These are phyloP conservation scores for Drosophila willistoni DNA, from an alignment of 1,140 invertebrate species.

Conservation along the genomic window DNA sequence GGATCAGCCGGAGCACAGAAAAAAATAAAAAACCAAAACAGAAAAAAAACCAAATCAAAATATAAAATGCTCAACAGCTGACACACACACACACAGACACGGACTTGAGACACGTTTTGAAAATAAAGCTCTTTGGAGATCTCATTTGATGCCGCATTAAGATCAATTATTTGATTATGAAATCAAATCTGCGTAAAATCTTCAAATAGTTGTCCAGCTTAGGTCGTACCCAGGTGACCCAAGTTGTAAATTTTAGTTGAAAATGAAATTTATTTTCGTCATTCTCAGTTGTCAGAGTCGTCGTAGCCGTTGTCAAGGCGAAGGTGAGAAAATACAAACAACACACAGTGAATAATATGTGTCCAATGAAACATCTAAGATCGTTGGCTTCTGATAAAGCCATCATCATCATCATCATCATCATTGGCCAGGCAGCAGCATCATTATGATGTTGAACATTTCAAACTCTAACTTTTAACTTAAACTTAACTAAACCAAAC, in stretches of 20 bases:
- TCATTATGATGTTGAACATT: conserved; percentile 1
- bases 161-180: conserved; percentile 83
- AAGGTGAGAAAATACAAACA: conserved; percentile 47
- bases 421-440: background rate
- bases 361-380: conserved; percentile 27
- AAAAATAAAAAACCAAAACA: background rate
- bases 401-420: conserved; percentile 54
- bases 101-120: conserved; percentile 6
- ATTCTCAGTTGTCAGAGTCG: background rate
- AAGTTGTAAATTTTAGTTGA: conserved; percentile 51
- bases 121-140: conserved; percentile 40
- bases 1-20: conserved; percentile 46
- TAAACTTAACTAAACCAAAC: conserved; percentile 14
- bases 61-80: conserved; percentile 55
- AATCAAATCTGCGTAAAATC: conserved; percentile 80
- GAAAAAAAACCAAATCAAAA: background rate
- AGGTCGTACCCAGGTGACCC: conserved; percentile 37
- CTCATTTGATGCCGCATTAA: conserved; percentile 79
- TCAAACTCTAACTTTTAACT: background rate
- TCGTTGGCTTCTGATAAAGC: conserved; percentile 58
- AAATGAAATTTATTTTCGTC: conserved; percentile 22
- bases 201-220: conserved; percentile 70
- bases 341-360: conserved; percentile 14
- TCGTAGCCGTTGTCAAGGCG: conserved; percentile 22
- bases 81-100: conserved; percentile 36